phyloP scores from a whole-genome alignment of 2,113 vertebrate species.

The Mirza zaza region DNA sequence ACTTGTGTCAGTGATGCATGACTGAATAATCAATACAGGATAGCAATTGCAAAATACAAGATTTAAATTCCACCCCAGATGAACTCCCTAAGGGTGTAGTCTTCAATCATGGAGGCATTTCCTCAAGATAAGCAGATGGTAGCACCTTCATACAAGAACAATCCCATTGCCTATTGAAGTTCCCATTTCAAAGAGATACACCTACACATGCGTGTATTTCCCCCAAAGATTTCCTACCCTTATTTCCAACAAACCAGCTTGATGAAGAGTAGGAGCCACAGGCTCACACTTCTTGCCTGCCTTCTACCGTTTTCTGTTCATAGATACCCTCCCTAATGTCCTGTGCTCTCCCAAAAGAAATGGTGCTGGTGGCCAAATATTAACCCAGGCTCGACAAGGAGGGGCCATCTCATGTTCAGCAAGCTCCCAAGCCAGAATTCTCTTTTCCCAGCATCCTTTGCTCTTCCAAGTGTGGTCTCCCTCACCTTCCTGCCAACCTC shows the following conservation, averaged over 20 bases:
- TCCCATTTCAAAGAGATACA: conserved; percentile 6
- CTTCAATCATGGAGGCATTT: neutral
- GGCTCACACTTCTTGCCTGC: neutral
- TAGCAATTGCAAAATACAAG: neutral
- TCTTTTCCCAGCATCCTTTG: neutral
- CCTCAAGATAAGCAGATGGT: neutral
- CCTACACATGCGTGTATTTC: neutral
- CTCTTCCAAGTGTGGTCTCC: neutral
- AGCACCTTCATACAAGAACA: neutral
- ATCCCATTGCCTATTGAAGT: neutral
- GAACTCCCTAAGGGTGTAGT: neutral
- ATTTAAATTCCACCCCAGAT: neutral
- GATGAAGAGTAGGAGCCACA: neutral
- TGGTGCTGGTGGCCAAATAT: neutral
- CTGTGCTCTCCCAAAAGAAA: neutral
- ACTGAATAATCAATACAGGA: neutral
- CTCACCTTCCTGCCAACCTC: neutral
- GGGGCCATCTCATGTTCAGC: neutral
- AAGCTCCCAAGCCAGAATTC: neutral
- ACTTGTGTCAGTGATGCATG: neutral
- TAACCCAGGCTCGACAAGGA: neutral
- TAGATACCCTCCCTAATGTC: neutral
- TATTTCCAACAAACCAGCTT: conserved; percentile 4
- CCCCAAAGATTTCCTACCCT: neutral
- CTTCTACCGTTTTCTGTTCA: neutral